A percentile compares a stretch with the other conserved stretches of the same genome.
These are phyloP conservation scores for Drosophila limbata DNA, from an alignment of 2,888 invertebrate genomes.

Conservation along the genomic window DNA sequence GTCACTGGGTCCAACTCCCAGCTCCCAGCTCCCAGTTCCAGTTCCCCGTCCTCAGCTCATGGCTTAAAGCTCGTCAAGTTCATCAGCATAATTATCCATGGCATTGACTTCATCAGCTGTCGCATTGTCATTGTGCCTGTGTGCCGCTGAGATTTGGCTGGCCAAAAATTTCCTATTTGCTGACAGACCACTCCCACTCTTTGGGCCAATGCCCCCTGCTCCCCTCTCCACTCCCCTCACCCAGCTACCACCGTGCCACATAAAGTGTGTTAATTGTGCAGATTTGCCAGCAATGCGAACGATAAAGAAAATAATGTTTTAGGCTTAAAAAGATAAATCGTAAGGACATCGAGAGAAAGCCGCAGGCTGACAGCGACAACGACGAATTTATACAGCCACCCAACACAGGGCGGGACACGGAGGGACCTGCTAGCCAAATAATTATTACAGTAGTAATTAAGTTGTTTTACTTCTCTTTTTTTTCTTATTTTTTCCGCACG, in stretches of 20 bases:
- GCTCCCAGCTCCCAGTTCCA: slow-evolving; percentile 2
- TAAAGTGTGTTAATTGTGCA: slow-evolving; percentile 79
- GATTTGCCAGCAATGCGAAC: slow-evolving; percentile 67
- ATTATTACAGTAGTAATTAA: slow-evolving; percentile 63
- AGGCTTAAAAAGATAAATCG: slow-evolving; percentile 80
- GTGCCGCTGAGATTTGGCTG: slow-evolving; percentile 46
- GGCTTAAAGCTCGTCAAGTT: slow-evolving; percentile 62
- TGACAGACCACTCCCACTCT: slow-evolving; percentile 22
- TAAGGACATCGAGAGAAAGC: slow-evolving; percentile 52
- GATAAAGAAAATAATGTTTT: slow-evolving; percentile 72
- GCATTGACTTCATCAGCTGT: slow-evolving; percentile 79
- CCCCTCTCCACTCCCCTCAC: not conserved
- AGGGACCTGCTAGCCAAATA: slow-evolving; percentile 42
- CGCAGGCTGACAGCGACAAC: slow-evolving; percentile 46
- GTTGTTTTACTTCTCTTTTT: slow-evolving; percentile 39
- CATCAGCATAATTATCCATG: slow-evolving; percentile 78
- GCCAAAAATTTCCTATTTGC: slow-evolving; percentile 45
- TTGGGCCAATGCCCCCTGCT: not conserved
- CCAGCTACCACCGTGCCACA: slow-evolving; percentile 40
- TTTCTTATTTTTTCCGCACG: slow-evolving; percentile 1
- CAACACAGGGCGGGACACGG: slow-evolving; percentile 14
- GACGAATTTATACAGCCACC: slow-evolving; percentile 37
- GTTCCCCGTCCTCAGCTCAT: not conserved
- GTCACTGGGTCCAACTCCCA: slow-evolving; percentile 63
- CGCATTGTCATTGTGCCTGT: slow-evolving; percentile 57